phyloP scores from a whole-genome alignment of 1,140 invertebrate species.

The Drosophila ohnishii region DNA sequence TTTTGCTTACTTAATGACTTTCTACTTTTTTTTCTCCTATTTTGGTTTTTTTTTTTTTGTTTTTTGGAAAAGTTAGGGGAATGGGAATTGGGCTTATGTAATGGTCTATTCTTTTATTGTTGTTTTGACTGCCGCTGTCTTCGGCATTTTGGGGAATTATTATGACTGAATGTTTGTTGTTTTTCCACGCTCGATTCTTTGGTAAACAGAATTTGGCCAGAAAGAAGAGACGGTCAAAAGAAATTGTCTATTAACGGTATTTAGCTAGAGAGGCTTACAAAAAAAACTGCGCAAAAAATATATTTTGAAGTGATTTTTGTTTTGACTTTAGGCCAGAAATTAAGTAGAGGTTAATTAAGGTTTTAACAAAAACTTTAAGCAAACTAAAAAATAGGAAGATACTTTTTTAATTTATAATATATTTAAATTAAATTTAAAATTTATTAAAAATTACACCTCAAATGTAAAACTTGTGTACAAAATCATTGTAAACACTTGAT shows the following conservation, averaged over 20 bases:
- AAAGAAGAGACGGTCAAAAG: conserved; percentile 19
- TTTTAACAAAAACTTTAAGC: no score
- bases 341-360: not conserved
- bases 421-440: no score
- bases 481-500: not conserved
- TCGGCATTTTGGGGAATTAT: conserved; percentile 30
- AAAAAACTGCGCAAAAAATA: conserved; percentile 24
- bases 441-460: not conserved
- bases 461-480: not conserved
- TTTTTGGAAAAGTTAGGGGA: conserved; percentile 15
- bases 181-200: conserved; percentile 32
- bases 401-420: no score
- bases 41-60: not conserved
- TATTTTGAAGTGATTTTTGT: not conserved
- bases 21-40: conserved; percentile 30
- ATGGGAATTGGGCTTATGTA: conserved; percentile 49
- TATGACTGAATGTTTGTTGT: conserved; percentile 33
- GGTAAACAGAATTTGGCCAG: conserved; percentile 63
- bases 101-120: conserved; percentile 46
- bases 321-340: not conserved
- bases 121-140: conserved; percentile 33
- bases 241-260: conserved; percentile 59
- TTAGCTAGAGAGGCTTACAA: conserved; percentile 43
- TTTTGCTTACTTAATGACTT: conserved; percentile 53
- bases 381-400: not conserved